Evolutionary conservation across 2,113 vertebrate genomes (phyloP).

Genomic region (Festucalex cinctus): DNA sequence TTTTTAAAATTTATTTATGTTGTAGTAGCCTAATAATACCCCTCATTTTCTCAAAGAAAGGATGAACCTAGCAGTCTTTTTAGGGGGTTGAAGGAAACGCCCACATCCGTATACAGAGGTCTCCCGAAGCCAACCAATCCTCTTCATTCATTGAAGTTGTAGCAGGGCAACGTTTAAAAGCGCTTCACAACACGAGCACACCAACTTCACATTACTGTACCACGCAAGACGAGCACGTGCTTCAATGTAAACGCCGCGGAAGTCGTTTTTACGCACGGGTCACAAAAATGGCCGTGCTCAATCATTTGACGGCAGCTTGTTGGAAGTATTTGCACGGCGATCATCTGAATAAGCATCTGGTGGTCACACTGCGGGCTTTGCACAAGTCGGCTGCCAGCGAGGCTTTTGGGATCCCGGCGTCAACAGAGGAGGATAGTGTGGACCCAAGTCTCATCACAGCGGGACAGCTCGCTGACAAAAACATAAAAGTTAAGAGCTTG

Average conservation of each 20-base stretch:
- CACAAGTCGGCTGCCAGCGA: slow-evolving; percentile 67
- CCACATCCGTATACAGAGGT: slow-evolving; percentile 45
- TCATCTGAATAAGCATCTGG: slow-evolving; percentile 31
- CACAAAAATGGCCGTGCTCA: slow-evolving; percentile 69
- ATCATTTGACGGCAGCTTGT: slow-evolving; percentile 39
- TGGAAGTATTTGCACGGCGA: slow-evolving; percentile 40
- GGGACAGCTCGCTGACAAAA: slow-evolving; percentile 11
- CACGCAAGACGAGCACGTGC: slow-evolving; percentile 11
- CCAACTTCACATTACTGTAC: not conserved
- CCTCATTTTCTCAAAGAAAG: slow-evolving; percentile 14
- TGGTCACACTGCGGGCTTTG: slow-evolving; percentile 49
- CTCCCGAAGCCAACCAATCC: slow-evolving; percentile 54
- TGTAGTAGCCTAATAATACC: slow-evolving; percentile 20
- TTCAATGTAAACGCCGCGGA: not conserved
- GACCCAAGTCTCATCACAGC: slow-evolving; percentile 27
- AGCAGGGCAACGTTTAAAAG: slow-evolving; percentile 36
- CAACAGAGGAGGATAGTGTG: slow-evolving; percentile 28
- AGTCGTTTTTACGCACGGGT: not conserved
- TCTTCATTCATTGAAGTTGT: slow-evolving; percentile 25
- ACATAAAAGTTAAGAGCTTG: slow-evolving; percentile 64
- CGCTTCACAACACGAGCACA: slow-evolving; percentile 4
- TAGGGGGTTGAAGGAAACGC: slow-evolving; percentile 25
- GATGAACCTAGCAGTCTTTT: slow-evolving; percentile 13
- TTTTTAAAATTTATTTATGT: slow-evolving; percentile 30
- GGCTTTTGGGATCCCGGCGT: slow-evolving; percentile 45